Evolutionary conservation across 2,797 vertebrate species (phyloP), one percentile per base, ranked within the genome.

Genomic region (Schizopygopsis pylzovi): DNA sequence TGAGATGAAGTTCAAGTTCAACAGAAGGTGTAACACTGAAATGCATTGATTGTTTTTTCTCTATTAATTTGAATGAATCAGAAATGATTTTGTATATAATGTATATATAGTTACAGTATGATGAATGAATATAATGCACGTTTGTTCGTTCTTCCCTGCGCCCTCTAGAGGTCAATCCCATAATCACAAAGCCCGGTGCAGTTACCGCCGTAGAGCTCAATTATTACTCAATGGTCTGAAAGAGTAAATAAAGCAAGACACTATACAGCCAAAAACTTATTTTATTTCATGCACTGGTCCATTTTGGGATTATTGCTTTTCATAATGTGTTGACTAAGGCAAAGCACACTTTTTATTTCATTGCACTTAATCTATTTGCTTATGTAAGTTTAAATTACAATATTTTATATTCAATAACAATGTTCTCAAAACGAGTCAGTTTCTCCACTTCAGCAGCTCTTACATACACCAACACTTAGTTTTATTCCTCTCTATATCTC

Each of bases 121-220:
- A 33, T 33, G 28, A 22, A 37, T 49, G 11, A 70, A 70, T 25
- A 25, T 41, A 43, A 80, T 13, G 25, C 15, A 18, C 59, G 49
- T 33, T 72, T 25, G 12, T 63, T 6, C 2, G 1, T 80, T 49
- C 6, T 11, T 28, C 39, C 7, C 39, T 73, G 43, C 73, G 61
- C 82, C 82, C 45, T 25, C 82, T 84, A 33, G 45, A 68, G 82
- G 54, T n/a, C 6, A 25, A 41, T 76, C 52, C 22, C 2, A n/a
- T 73, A 41, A 68, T 15, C n/a, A 33, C 45, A 39, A 94, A 61
- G 6, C 39, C 90, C 89, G 1, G 1, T n/a, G n/a, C n/a, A n/a
- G n/a, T 33, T 33, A 16, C 8, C 6, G 7, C 11, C 0, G 9
- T 39, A 56, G 6, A n/a, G 20, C 3, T n/a, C 1, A 41, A 78